Evolutionary conservation across 1,140 invertebrate species (phyloP), one percentile per base, ranked within the genome.

Genomic region (Drosophila truncata): DNA sequence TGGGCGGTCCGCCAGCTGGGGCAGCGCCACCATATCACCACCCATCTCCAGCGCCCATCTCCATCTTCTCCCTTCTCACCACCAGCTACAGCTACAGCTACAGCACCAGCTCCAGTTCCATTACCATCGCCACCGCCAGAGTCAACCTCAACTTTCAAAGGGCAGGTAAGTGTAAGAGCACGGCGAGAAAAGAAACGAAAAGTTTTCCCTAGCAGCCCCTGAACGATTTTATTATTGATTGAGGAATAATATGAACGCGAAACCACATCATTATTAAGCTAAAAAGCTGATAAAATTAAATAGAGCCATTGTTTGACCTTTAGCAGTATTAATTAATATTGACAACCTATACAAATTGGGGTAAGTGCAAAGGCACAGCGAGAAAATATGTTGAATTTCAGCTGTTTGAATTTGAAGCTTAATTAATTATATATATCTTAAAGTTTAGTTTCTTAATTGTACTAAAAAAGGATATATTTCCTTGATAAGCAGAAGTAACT

Each of bases 1-100:
- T 88, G 84, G 84, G 84, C 84, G 84, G 77, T 75, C 60, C 60
- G 74, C 70, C 83, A 86, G 77, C 82, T 80, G 81, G 70, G 82
- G 82, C 78, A 46, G 61, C 71, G 62, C 62, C 77, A 84, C 75
- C 81, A 64, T n/a, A 47, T 73, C 54, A 62, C 57, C 72, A 72
- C 65, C 80, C 61, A 57, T 49, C 64, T 50, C 62, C 69, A 78
- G 44, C 78, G 60, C 66, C 79, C 70, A 79, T 66, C 59, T 58
- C 25, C 35, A 31, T 33, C 33, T 29, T n/a, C 55, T 23, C 41
- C 52, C 25, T 35, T 52, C 66, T 13, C 60, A 39, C 23, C 33
- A 0, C 20, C 52, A n/a, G 23, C 20, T 33, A 29, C 0, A 29
- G 27, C n/a, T n/a, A n/a, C n/a, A n/a, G n/a, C n/a, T n/a, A n/a